These are phyloP conservation scores for Meliscaeva auricollis DNA, from an alignment of 2,888 invertebrate species.

Conservation along the genomic window DNA sequence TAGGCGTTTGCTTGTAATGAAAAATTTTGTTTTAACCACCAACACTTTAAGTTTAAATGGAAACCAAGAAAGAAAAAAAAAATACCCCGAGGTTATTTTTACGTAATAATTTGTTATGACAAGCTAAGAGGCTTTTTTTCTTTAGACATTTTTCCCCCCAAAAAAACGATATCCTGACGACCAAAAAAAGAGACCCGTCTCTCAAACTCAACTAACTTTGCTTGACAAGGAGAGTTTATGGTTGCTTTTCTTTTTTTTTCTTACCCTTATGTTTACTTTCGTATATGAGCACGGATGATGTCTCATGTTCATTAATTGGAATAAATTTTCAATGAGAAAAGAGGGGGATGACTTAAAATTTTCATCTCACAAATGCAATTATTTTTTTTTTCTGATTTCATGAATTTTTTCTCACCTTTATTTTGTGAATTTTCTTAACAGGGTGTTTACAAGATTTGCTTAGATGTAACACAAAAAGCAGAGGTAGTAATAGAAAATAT, in stretches of 20 bases:
- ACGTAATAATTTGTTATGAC: slow-evolving; percentile 60
- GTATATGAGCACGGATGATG: not conserved
- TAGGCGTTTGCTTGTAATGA: slow-evolving; percentile 67
- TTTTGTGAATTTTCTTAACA: not conserved
- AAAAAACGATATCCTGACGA: not conserved
- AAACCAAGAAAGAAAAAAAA: too few species aligned
- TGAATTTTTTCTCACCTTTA: slow-evolving; percentile 14
- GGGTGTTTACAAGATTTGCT: slow-evolving; percentile 1
- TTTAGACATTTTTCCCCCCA: not conserved
- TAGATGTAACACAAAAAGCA: too few species aligned
- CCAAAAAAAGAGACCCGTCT: slow-evolving; percentile 7
- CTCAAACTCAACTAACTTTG: not conserved
- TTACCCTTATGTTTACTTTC: not conserved
- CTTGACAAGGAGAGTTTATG: slow-evolving; percentile 40
- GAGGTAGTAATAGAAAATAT: too few species aligned
- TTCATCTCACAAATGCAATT: slow-evolving; percentile 65
- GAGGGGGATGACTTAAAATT: slow-evolving; percentile 5
- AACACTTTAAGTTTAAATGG: not conserved
- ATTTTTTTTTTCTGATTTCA: slow-evolving; percentile 61
- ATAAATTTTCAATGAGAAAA: slow-evolving; percentile 59
- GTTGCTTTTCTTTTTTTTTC: not conserved
- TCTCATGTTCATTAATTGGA: slow-evolving; percentile 68
- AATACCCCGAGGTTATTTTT: not conserved
- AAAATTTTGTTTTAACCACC: slow-evolving; percentile 32
- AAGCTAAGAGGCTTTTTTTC: slow-evolving; percentile 46